Evolutionary conservation across 2,797 vertebrate species (phyloP).

Genomic region (Neosilurus mollespiculum): DNA sequence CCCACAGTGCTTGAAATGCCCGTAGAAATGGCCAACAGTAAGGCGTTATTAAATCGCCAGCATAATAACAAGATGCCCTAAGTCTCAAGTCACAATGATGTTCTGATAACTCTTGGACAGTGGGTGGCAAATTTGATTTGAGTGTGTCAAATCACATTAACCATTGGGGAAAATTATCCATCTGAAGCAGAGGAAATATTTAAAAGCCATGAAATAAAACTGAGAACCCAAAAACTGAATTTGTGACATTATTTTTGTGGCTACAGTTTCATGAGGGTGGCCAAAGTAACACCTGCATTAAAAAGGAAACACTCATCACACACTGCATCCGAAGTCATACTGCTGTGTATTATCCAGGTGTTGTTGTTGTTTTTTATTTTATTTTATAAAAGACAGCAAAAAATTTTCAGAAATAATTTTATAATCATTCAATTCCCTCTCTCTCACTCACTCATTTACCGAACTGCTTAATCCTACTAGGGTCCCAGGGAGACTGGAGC

Average conservation of each 20-base stretch:
- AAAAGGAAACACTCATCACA: background rate
- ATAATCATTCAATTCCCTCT: background rate
- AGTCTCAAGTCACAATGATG: constrained; percentile 20
- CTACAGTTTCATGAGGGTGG: background rate
- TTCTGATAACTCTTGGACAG: constrained; percentile 11
- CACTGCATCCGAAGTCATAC: background rate
- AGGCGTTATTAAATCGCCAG: constrained; percentile 30
- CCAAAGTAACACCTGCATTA: background rate
- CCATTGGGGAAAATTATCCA: constrained; percentile 44
- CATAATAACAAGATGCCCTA: constrained; percentile 42
- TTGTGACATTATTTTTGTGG: background rate
- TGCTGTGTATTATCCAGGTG: background rate
- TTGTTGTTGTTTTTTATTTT: background rate
- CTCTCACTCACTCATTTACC: too few species aligned
- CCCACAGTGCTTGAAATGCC: constrained; percentile 31
- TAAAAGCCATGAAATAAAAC: constrained; percentile 47
- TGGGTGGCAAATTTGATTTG: constrained; percentile 38
- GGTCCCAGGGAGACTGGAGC: too few species aligned
- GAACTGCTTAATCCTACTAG: too few species aligned
- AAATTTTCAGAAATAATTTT: background rate
- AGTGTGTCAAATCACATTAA: constrained; percentile 29
- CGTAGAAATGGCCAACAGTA: constrained; percentile 4
- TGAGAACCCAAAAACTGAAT: background rate
- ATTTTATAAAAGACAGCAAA: background rate
- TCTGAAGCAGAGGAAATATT: constrained; percentile 30